Conservation (phyloP, 92 coral and sea anemone genomes). For the Palythoa heliodiscus region DNA sequence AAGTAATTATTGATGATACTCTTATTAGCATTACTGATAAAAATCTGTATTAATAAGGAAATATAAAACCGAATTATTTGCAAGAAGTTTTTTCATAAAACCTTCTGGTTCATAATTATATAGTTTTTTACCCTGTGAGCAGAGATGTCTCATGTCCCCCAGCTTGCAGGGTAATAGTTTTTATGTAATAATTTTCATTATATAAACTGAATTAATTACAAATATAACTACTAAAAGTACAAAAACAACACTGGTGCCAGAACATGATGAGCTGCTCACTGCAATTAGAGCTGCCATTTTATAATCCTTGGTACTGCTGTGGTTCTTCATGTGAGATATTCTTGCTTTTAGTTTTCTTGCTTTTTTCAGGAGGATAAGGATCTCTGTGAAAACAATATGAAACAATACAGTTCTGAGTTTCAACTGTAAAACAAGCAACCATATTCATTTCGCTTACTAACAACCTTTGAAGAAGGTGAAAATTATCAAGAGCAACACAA, state of each 20-base stretch:
- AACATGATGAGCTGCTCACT: not conserved
- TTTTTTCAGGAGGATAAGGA: conserved; percentile 69
- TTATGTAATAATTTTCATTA: not conserved
- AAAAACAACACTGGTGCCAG: not conserved
- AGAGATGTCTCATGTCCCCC: too few relatives aligned
- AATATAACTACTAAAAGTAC: not conserved
- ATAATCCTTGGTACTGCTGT: conserved; percentile 39
- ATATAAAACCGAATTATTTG: too few relatives aligned
- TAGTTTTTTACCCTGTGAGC: too few relatives aligned
- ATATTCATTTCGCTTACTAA: not conserved
- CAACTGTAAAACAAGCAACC: not conserved
- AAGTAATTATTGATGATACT: too few relatives aligned
- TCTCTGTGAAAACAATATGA: conserved; percentile 52
- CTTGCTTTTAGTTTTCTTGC: conserved; percentile 24
- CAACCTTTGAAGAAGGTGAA: too few relatives aligned
- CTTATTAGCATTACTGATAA: too few relatives aligned
- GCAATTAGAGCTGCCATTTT: not conserved
- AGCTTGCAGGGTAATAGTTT: too few relatives aligned
- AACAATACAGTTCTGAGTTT: not conserved
- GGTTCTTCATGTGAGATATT: not conserved
- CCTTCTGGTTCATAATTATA: too few relatives aligned
- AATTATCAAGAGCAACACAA: too few relatives aligned
- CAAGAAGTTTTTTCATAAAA: too few relatives aligned
- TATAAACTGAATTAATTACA: not conserved
- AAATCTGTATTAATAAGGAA: too few relatives aligned